phyloP scores from a whole-genome alignment of 2,888 invertebrate species.

The Leptinotarsa juncta region DNA sequence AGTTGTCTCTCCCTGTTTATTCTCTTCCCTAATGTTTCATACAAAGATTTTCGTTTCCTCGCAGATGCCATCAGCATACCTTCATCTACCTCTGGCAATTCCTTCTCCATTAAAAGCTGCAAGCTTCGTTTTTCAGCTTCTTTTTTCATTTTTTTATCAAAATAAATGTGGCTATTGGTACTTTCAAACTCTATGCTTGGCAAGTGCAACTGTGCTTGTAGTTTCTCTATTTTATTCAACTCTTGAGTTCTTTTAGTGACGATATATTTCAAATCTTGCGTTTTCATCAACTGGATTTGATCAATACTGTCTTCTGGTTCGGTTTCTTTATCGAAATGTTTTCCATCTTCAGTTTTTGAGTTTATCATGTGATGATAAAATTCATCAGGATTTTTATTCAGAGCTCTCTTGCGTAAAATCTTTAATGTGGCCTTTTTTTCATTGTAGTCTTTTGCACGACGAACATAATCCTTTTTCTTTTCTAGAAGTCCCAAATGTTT shows the following conservation, averaged over 20 bases:
- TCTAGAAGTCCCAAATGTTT: conserved; percentile 85
- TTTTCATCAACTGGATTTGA: conserved; percentile 89
- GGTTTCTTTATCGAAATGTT: conserved; percentile 76
- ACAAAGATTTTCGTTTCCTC: conserved; percentile 73
- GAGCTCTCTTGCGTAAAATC: conserved; percentile 83
- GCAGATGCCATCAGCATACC: conserved; percentile 68
- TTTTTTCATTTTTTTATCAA: conserved; percentile 80
- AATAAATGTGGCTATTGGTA: conserved; percentile 83
- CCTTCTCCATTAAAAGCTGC: conserved; percentile 69
- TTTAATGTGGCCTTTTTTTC: conserved; percentile 86
- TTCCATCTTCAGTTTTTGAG: conserved; percentile 74
- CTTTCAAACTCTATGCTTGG: conserved; percentile 78
- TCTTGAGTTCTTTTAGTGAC: conserved; percentile 88
- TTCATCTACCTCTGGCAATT: conserved; percentile 72
- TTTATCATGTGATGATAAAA: conserved; percentile 98
- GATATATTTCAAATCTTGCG: conserved; percentile 92
- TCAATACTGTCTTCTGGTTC: conserved; percentile 82
- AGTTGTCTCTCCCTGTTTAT: conserved; percentile 83
- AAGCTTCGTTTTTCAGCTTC: conserved; percentile 68
- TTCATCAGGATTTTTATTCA: conserved; percentile 97
- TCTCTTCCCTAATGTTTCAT: conserved; percentile 80
- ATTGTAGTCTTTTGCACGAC: conserved; percentile 82
- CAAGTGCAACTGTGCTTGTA: conserved; percentile 85
- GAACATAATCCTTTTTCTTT: conserved; percentile 89
- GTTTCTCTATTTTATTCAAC: conserved; percentile 78